Evolutionary conservation across 2,888 invertebrate species (phyloP), one percentile per base, ranked within the genome.

Genomic region (Agrotis puta): DNA sequence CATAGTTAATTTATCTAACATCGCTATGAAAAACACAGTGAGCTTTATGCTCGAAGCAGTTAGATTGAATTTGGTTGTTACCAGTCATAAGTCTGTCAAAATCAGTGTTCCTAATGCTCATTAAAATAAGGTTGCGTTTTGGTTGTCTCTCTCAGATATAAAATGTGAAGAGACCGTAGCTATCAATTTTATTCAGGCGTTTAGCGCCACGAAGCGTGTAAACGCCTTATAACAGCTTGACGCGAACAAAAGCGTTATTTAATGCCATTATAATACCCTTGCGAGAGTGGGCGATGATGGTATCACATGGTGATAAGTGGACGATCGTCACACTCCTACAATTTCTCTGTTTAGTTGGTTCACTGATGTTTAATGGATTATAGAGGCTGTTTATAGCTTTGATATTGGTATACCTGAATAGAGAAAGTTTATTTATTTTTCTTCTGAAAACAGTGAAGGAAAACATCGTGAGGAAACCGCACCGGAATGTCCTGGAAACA

Each of bases 211-310:
- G 79, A 87, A 85, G 83, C 91, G 87, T 92, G 91, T 93, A 93
- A 92, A 93, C 88, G 88, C 85, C 82, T 85, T 85, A 83, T 89
- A 91, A 91, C 90, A 88, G 89, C 87, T 88, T 90, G 88, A 91
- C 90, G 84, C 70, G 74, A 83, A 88, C 89, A 88, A 90, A 88
- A 89, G 83, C 81, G 83, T 87, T 88, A 87, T 90, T 89, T 92
- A 92, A 93, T 90, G 87, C 87, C 73, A 87, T 90, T 87, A 90
- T 92, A 90, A 90, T 89, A 82, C 82, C 77, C 87, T 88, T 72
- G 68, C 73, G 82, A 50, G 75, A 87, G 85, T 86, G 84, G 85
- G 83, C 85, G 77, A 58, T 74, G 82, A 84, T 81, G 63, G 64
- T 77, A 76, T 84, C 76, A 61, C 72, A 73, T 81, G 78, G 79